Evolutionary conservation across 2,113 vertebrate species (phyloP).

Genomic region (Bungarus multicinctus): DNA sequence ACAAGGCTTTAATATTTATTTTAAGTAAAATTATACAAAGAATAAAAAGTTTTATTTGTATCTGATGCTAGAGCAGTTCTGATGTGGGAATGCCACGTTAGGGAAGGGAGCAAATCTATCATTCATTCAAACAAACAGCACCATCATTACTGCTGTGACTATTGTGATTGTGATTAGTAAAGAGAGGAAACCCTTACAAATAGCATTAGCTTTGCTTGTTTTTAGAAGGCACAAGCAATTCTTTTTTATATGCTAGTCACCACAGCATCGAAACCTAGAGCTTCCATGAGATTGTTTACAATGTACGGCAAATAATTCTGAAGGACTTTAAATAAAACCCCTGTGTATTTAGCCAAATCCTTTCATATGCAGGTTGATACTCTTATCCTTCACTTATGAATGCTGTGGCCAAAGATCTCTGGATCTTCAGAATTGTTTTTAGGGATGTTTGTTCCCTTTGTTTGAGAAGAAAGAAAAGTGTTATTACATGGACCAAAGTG

Average conservation of each 20-base stretch:
- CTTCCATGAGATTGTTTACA: conserved; percentile 11
- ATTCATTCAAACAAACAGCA: fast-evolving
- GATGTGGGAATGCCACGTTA: neutral
- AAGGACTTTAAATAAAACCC: conserved; percentile 22
- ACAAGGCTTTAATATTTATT: neutral
- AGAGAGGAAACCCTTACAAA: fast-evolving
- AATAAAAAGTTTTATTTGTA: conserved; percentile 15
- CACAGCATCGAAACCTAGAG: neutral
- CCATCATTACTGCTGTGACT: neutral
- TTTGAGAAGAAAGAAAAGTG: conserved; percentile 44
- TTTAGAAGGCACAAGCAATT: neutral
- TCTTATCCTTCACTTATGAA: conserved; percentile 46
- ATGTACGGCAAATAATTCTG: neutral
- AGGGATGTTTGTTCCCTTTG: conserved; percentile 37
- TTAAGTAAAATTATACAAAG: neutral
- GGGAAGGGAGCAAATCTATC: neutral
- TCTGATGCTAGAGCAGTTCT: neutral
- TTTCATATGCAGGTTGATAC: conserved; percentile 14
- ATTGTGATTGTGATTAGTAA: conserved; percentile 1
- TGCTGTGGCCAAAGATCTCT: conserved; percentile 39
- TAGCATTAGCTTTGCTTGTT: neutral
- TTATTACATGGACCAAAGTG: neutral
- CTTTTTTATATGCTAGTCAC: conserved; percentile 23
- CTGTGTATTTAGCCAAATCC: conserved; percentile 36
- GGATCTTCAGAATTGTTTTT: conserved; percentile 28